A percentile compares a stretch with the other conserved stretches of the same genome.
Conservation (phyloP, 2,888 invertebrate species). For the Omphaloscelis lunosa region DNA sequence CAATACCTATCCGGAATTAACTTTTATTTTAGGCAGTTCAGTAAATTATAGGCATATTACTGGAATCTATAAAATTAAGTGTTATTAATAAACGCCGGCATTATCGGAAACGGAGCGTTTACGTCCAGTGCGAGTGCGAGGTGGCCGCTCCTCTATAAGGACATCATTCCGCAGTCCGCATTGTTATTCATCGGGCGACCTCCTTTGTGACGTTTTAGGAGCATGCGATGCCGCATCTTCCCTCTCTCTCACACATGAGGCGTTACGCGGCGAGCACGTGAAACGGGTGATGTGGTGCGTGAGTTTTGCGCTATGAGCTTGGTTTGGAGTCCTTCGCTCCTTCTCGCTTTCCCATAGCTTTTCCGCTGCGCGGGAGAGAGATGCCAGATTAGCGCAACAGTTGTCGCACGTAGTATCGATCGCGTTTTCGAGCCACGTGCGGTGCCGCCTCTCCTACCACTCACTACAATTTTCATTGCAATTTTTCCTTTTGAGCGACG, state of each 20-base stretch:
- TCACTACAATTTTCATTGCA: constrained; percentile 68
- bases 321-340: constrained; percentile 79
- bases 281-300: constrained; percentile 80
- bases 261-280: constrained; percentile 58
- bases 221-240: constrained; percentile 88
- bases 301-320: constrained; percentile 85
- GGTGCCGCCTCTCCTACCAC: constrained; percentile 73
- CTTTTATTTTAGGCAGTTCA: constrained; percentile 12
- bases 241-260: constrained; percentile 71
- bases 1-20: constrained; percentile 18
- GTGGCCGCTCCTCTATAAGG: constrained; percentile 80
- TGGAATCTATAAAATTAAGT: constrained; percentile 53
- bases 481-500: constrained; percentile 58
- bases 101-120: constrained; percentile 56
- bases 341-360: constrained; percentile 67
- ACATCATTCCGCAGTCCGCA: constrained; percentile 90
- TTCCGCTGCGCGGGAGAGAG: constrained; percentile 68
- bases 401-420: constrained; percentile 88
- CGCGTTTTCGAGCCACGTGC: constrained; percentile 83
- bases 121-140: constrained; percentile 49
- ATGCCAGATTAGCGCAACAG: constrained; percentile 84
- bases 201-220: constrained; percentile 88
- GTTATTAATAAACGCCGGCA: constrained; percentile 59
- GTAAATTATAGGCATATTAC: constrained; percentile 14
- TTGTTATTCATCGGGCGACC: constrained; percentile 90